Conservation (phyloP, 1,140 invertebrate species). For the Ostrea denselamellosa region DNA sequence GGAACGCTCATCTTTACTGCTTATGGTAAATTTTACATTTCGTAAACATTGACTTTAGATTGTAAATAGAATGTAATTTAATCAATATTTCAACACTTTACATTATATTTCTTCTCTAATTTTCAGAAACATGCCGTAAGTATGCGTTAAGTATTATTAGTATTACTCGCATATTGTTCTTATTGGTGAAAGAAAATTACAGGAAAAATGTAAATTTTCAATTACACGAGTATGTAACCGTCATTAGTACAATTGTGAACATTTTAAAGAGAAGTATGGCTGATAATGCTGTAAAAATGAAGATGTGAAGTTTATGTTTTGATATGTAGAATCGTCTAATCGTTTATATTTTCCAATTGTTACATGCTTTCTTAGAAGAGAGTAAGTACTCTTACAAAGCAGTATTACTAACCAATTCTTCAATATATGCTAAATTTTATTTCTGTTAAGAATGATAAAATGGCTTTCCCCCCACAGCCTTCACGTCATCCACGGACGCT, state of each 20-base stretch:
- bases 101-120: not conserved
- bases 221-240: too few relatives aligned
- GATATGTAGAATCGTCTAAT: too few relatives aligned
- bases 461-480: not conserved
- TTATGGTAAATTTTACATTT: not conserved
- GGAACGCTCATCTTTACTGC: not conserved
- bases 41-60: not conserved
- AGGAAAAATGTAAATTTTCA: too few relatives aligned
- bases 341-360: not conserved
- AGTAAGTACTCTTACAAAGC: not conserved
- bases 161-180: not conserved
- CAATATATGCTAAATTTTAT: not conserved
- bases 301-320: too few relatives aligned
- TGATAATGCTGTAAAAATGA: too few relatives aligned
- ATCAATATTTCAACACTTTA: not conserved
- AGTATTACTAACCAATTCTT: not conserved
- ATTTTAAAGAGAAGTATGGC: too few relatives aligned
- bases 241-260: too few relatives aligned
- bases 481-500: not conserved
- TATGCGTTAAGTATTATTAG: not conserved
- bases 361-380: not conserved
- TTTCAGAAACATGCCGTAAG: conserved; percentile 31
- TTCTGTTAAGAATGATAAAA: not conserved
- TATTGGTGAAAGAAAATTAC: too few relatives aligned
- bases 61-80: not conserved